A percentile compares a stretch with the other conserved stretches of the same genome.
Conservation (phyloP, 2,797 vertebrate species). For the Gorsachius magnificus region DNA sequence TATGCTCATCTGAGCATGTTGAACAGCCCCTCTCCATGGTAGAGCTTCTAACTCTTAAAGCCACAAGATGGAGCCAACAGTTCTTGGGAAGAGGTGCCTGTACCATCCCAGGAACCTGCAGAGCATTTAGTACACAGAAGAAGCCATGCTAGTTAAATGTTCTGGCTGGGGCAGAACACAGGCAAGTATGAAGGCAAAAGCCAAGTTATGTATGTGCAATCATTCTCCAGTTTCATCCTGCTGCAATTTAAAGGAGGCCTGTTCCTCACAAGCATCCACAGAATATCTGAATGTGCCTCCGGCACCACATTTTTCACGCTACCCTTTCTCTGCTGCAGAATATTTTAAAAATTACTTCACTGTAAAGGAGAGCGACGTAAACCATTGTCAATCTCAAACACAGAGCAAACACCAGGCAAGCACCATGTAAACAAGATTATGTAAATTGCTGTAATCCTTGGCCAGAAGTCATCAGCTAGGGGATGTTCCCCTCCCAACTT, state of each 20-base stretch:
- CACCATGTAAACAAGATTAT: neutral
- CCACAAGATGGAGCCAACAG: slow-evolving; percentile 71
- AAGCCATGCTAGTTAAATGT: neutral
- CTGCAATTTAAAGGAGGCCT: neutral
- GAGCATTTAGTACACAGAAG: neutral
- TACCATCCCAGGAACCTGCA: neutral
- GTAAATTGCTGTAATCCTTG: neutral
- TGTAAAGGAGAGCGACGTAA: neutral
- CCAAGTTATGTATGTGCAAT: accelerated
- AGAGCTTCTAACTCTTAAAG: slow-evolving; percentile 8
- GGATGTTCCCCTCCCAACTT: neutral
- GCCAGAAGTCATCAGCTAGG: neutral
- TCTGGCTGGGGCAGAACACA: neutral
- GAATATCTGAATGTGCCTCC: neutral
- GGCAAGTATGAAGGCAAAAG: neutral
- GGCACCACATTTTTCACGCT: neutral
- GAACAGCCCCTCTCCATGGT: neutral
- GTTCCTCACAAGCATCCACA: neutral
- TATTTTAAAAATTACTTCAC: neutral
- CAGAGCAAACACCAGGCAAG: neutral
- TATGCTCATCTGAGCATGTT: neutral
- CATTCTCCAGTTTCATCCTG: neutral
- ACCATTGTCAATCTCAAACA: neutral
- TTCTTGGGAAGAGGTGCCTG: slow-evolving; percentile 10
- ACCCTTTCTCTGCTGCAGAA: neutral